Conservation (phyloP, 2,888 invertebrate species). For the Ornithoptera priamus region DNA sequence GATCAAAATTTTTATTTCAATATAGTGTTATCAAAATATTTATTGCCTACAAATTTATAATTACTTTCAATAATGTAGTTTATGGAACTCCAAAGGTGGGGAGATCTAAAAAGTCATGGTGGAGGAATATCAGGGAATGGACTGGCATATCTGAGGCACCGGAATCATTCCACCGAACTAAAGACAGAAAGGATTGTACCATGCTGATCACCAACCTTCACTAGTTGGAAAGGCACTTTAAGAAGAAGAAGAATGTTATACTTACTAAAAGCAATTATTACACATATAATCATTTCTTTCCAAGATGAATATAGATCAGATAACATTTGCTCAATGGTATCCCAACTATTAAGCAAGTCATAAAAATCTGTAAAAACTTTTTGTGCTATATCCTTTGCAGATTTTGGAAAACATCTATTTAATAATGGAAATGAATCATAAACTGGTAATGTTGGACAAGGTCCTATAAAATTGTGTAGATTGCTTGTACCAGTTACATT, state of each 20-base stretch:
- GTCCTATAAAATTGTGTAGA: slow-evolving; percentile 80
- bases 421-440: slow-evolving; percentile 88
- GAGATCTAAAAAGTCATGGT: too few species aligned
- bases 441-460: slow-evolving; percentile 90
- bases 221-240: too few species aligned
- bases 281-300: slow-evolving; percentile 90
- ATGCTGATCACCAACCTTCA: too few species aligned
- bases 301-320: slow-evolving; percentile 93
- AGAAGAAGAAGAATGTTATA: slow-evolving; percentile 34
- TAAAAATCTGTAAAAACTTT: slow-evolving; percentile 86
- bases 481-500: slow-evolving; percentile 67
- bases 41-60: background rate
- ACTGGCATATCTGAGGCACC: too few species aligned
- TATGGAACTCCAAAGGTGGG: too few species aligned
- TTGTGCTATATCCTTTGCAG: slow-evolving; percentile 82
- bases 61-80: slow-evolving; percentile 21
- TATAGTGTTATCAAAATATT: too few species aligned
- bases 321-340: slow-evolving; percentile 91
- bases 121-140: too few species aligned
- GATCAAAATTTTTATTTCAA: too few species aligned
- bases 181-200: too few species aligned
- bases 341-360: slow-evolving; percentile 91
- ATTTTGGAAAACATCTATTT: slow-evolving; percentile 92
- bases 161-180: too few species aligned
- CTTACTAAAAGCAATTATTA: slow-evolving; percentile 90